Evolutionary conservation across 2,888 invertebrate species (phyloP).

Genomic region (Cosmorhoe ocellata): DNA sequence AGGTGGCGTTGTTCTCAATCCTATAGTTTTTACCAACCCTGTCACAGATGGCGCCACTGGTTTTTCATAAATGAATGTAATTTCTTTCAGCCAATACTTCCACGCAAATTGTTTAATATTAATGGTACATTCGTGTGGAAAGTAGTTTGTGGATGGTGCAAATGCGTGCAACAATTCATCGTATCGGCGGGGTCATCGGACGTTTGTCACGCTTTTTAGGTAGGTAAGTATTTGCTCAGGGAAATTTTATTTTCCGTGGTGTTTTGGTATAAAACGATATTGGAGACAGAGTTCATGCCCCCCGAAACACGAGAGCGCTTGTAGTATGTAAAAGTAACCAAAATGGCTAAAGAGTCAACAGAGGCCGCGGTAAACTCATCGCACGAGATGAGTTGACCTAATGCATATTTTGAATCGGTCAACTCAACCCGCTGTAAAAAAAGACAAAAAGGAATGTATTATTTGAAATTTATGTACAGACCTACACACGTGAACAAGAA

Average conservation of each 20-base stretch:
- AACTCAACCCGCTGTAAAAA: too few relatives aligned
- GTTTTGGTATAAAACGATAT: too few relatives aligned
- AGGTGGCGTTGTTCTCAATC: constrained; percentile 20
- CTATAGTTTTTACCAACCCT: background rate
- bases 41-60: constrained; percentile 26
- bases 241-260: background rate
- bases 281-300: too few relatives aligned
- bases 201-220: constrained; percentile 23
- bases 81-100: constrained; percentile 5
- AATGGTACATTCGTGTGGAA: constrained; percentile 24
- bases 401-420: too few relatives aligned
- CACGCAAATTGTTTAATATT: constrained; percentile 17
- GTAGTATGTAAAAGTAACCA: too few relatives aligned
- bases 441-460: too few relatives aligned
- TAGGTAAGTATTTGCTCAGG: background rate
- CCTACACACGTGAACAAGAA: too few relatives aligned
- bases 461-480: too few relatives aligned
- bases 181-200: constrained; percentile 28
- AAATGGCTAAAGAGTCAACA: too few relatives aligned
- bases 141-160: constrained; percentile 14
- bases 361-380: too few relatives aligned
- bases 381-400: too few relatives aligned
- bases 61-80: background rate
- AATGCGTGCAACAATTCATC: constrained; percentile 28
- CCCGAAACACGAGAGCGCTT: too few relatives aligned